These are phyloP conservation scores for Sesia apiformis DNA, from an alignment of 2,888 invertebrate species.

Conservation along the genomic window DNA sequence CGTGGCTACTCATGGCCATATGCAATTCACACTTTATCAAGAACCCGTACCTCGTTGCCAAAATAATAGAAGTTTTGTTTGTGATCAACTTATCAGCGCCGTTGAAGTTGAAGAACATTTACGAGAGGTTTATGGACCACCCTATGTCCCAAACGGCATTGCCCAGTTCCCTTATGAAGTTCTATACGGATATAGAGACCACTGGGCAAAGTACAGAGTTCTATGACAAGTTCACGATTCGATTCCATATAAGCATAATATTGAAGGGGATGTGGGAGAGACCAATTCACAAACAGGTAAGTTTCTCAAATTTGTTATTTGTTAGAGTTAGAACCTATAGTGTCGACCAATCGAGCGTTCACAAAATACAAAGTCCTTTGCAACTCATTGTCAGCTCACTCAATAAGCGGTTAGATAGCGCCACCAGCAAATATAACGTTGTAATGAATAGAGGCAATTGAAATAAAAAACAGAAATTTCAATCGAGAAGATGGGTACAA, in stretches of 20 bases:
- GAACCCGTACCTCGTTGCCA: conserved; percentile 97
- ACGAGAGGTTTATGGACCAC: conserved; percentile 89
- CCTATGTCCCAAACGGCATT: conserved; percentile 80
- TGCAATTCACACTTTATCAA: conserved; percentile 93
- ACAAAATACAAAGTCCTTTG: too few relatives aligned
- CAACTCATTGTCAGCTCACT: too few relatives aligned
- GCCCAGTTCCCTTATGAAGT: conserved; percentile 95
- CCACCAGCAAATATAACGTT: too few relatives aligned
- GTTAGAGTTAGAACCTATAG: too few relatives aligned
- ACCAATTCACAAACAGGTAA: conserved; percentile 81
- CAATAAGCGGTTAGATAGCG: too few relatives aligned
- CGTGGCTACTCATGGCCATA: conserved; percentile 91
- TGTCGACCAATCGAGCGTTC: too few relatives aligned
- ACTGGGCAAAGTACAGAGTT: conserved; percentile 99
- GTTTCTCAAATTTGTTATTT: conserved; percentile 1
- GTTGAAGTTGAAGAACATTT: conserved; percentile 71
- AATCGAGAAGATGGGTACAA: too few relatives aligned
- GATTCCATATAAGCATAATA: conserved; percentile 98
- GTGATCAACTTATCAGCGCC: conserved; percentile 82
- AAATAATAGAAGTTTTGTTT: conserved; percentile 93
- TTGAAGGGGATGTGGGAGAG: conserved; percentile 97
- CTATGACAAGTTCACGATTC: conserved; percentile 98
- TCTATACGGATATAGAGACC: conserved; percentile 98
- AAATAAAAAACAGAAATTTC: too few relatives aligned
- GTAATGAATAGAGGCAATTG: too few relatives aligned